Percentiles rank a stretch among this genome's conserved stretches.
phyloP scores from a whole-genome alignment of 2,113 vertebrate genomes.

The Pampusana beccarii region DNA sequence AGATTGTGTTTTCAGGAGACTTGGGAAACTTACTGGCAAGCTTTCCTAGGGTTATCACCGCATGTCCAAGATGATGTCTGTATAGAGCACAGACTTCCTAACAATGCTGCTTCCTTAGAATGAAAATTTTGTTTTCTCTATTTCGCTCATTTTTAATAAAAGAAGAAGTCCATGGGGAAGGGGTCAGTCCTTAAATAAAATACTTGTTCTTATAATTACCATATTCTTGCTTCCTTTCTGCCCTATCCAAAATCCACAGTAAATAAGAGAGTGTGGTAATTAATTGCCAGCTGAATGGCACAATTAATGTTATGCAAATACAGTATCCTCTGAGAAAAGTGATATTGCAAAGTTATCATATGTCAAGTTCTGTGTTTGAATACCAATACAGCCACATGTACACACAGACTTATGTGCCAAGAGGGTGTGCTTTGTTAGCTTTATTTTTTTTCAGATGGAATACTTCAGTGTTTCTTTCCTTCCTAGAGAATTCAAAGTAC shows the following conservation, averaged over 20 bases:
- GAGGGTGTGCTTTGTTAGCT: background rate
- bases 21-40: background rate
- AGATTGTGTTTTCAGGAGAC: background rate
- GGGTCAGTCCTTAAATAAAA: background rate
- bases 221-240: background rate
- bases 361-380: background rate
- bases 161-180: background rate
- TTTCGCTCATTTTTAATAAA: background rate
- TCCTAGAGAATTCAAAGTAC: background rate
- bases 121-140: background rate
- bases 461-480: background rate
- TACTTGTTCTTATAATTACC: background rate
- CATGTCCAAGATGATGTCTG: background rate
- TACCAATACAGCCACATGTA: background rate
- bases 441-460: background rate
- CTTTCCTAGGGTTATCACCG: background rate
- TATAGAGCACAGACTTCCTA: background rate
- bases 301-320: background rate
- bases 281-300: background rate
- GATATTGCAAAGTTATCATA: background rate
- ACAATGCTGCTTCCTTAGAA: background rate
- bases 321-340: background rate
- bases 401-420: fast-evolving
- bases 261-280: background rate
- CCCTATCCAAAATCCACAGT: background rate